Evolutionary conservation across 2,797 vertebrate species (phyloP).

Genomic region (Amblyraja radiata): DNA sequence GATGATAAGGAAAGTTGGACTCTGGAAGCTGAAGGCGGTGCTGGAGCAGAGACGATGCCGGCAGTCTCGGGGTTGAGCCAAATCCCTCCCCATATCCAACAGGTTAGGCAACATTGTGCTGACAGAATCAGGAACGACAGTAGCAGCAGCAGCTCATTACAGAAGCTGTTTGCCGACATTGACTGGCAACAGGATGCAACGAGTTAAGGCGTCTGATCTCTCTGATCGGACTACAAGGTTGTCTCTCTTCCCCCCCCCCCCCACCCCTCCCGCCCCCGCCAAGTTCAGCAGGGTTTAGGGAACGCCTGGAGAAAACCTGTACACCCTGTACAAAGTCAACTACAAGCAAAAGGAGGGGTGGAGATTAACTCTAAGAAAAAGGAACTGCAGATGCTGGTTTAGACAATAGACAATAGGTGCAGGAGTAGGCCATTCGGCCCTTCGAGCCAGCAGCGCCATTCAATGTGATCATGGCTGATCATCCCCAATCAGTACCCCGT

Average conservation of each 20-base stretch:
- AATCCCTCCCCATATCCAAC: background rate
- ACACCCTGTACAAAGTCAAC: background rate
- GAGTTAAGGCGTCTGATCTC: background rate
- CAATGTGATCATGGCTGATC: too few relatives aligned
- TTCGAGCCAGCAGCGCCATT: too few relatives aligned
- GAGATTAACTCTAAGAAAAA: too few relatives aligned
- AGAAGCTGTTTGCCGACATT: background rate
- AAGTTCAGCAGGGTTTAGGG: too few relatives aligned
- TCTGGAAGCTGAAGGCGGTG: too few relatives aligned
- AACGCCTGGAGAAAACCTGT: background rate
- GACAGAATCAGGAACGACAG: background rate
- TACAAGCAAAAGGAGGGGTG: background rate
- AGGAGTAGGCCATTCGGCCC: too few relatives aligned
- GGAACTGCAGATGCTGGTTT: too few relatives aligned
- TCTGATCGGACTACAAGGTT: background rate
- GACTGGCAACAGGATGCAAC: background rate
- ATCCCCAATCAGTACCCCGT: too few relatives aligned
- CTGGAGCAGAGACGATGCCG: background rate
- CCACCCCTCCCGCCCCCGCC: background rate
- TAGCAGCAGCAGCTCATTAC: background rate
- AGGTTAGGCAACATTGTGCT: background rate
- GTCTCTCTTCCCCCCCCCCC: background rate
- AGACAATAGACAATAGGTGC: too few relatives aligned
- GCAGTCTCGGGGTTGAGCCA: background rate
- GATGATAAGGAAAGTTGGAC: too few relatives aligned